A percentile compares a stretch with the other conserved stretches of the same genome.
phyloP scores from a whole-genome alignment of 2,888 invertebrate species.

The Thyatira batis region DNA sequence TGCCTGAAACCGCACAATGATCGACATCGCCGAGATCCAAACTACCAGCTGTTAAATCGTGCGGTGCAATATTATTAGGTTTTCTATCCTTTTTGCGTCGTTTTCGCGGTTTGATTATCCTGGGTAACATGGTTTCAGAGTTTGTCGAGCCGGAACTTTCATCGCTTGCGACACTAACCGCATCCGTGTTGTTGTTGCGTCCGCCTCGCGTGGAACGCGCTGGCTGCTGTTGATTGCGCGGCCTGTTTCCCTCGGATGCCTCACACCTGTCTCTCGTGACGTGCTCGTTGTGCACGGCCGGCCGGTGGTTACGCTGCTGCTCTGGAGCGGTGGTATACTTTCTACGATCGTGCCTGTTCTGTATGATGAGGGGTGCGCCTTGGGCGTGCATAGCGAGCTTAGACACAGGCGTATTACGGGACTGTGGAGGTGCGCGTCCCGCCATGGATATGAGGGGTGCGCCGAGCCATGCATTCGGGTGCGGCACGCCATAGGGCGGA shows the following conservation, averaged over 20 bases:
- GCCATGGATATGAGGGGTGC: slow-evolving; percentile 92
- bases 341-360: slow-evolving; percentile 83
- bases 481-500: slow-evolving; percentile 77
- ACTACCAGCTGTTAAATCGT: slow-evolving; percentile 63
- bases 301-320: slow-evolving; percentile 69
- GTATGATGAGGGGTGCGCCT: slow-evolving; percentile 91
- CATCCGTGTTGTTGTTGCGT: slow-evolving; percentile 83
- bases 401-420: slow-evolving; percentile 83
- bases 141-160: slow-evolving; percentile 86
- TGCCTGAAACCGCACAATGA: slow-evolving; percentile 68
- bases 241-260: slow-evolving; percentile 64
- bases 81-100: slow-evolving; percentile 94
- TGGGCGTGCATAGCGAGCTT: slow-evolving; percentile 92
- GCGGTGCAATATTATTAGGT: slow-evolving; percentile 81
- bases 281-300: slow-evolving; percentile 57
- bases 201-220: slow-evolving; percentile 66
- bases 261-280: slow-evolving; percentile 64
- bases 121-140: slow-evolving; percentile 90
- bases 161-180: slow-evolving; percentile 88
- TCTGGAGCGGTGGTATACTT: slow-evolving; percentile 71
- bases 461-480: slow-evolving; percentile 88
- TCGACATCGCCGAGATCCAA: slow-evolving; percentile 74
- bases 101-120: slow-evolving; percentile 94
- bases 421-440: slow-evolving; percentile 77
- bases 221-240: slow-evolving; percentile 70